Evolutionary conservation across 35 echinoderm and acorn worm species (phyloP), one percentile per base, ranked within the genome.

Genomic region (Holothuria glaberrima): DNA sequence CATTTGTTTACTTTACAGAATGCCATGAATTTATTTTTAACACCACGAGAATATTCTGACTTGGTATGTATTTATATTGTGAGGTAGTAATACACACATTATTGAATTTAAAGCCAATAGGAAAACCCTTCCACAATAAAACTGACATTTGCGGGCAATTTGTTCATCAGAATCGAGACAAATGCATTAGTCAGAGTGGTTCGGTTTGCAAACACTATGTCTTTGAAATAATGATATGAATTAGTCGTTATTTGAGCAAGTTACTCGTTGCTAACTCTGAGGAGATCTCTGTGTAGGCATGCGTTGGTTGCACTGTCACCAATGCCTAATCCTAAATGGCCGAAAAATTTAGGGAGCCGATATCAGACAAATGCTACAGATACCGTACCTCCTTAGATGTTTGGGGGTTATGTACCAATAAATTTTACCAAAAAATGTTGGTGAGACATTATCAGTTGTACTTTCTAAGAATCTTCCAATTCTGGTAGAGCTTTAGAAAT

Each of bases 31-130:
- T 75, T 41, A 41, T 75, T 75, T 30, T 75, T 75, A 41, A 35
- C 71, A 75, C 71, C 71, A 30, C 27, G 31, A 75, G 28, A 19
- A 75, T 75, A 75, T 75, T 75, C 71, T 75, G 71, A 75, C 71
- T 75, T 75, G 71, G 71, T 75, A 41, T 33, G 71, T 75, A 75
- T 75, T 75, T 19, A n/a, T n/a, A 75, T 75, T 41, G 71, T 75
- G 35, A 30, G 33, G 20, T 30, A 75, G 27, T 75, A 41, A 75
- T 30, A 75, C 71, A 31, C 31, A n/a, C 35, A 30, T 75, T 75
- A 75, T 31, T 75, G 71, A 75, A 41, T 75, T 75, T 75, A 19
- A 75, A 31, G 6, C 28, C 71, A 30, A 35, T 75, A 6, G 71
- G 71, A 75, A 75, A 41, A 75, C 71, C 28, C 18, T 75, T 41